Evolutionary conservation across 1,140 invertebrate species (phyloP).

Genomic region (Drepana arcuata): DNA sequence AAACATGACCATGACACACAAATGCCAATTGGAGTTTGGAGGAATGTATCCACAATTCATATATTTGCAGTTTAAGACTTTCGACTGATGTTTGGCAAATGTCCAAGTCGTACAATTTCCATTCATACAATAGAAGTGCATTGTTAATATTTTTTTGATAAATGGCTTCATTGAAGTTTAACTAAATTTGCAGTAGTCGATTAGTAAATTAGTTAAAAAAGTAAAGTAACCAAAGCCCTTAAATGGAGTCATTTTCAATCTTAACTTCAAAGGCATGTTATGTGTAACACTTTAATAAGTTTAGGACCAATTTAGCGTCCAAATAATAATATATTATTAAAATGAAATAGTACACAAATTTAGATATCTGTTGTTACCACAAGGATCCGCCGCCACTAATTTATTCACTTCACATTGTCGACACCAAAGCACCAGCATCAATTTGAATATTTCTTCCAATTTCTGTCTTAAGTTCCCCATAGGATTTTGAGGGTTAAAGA

Average conservation of each 20-base stretch:
- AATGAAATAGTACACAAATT: too few relatives aligned
- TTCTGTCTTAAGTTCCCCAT: constrained; percentile 76
- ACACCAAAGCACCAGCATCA: constrained; percentile 87
- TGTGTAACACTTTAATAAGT: too few relatives aligned
- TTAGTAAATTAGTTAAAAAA: too few relatives aligned
- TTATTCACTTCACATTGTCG: constrained; percentile 80
- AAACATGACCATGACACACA: constrained; percentile 46
- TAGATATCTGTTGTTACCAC: too few relatives aligned
- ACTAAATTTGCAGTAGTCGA: too few relatives aligned
- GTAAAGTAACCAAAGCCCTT: too few relatives aligned
- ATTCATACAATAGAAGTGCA: constrained; percentile 20
- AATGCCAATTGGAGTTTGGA: constrained; percentile 16
- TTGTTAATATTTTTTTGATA: too few relatives aligned
- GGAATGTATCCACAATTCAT: constrained; percentile 18
- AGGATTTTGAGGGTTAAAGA: constrained; percentile 42
- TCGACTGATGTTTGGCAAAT: constrained; percentile 33
- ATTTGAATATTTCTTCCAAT: constrained; percentile 83
- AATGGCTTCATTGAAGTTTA: too few relatives aligned
- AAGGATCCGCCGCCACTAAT: constrained; percentile 70
- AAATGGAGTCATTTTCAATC: too few relatives aligned
- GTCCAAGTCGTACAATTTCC: constrained; percentile 26
- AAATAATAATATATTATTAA: too few relatives aligned
- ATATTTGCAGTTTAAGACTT: constrained; percentile 23
- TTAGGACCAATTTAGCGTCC: too few relatives aligned
- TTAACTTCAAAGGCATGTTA: too few relatives aligned